phyloP scores from a whole-genome alignment of 2,113 vertebrate genomes.

The Dendrocopos noguchii region DNA sequence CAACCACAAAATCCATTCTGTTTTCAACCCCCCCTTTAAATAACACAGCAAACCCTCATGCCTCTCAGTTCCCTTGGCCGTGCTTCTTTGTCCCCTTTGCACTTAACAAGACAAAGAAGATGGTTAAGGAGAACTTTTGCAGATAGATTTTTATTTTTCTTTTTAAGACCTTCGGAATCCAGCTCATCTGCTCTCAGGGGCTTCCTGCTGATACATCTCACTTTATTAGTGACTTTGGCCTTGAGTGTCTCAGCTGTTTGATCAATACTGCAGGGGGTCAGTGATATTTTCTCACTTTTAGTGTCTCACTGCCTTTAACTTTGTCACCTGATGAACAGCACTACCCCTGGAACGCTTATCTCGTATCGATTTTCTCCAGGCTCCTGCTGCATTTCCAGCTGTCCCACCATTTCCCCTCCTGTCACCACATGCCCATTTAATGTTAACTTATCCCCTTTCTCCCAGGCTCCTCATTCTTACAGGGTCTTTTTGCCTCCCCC shows the following conservation, averaged over 20 bases:
- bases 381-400: constrained; percentile 75
- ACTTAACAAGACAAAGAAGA: constrained; percentile 73
- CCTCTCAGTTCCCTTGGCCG: neutral
- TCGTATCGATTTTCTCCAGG: constrained; percentile 94
- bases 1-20: neutral
- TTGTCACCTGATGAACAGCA: constrained; percentile 98
- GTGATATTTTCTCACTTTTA: constrained; percentile 96
- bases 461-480: constrained; percentile 40
- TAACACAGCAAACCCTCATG: neutral
- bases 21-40: neutral
- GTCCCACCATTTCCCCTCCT: constrained; percentile 84
- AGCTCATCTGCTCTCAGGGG: constrained; percentile 71
- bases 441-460: constrained; percentile 83
- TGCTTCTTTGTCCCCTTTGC: constrained; percentile 10
- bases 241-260: constrained; percentile 92
- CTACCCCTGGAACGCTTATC: constrained; percentile 94
- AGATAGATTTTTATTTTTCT: constrained; percentile 70
- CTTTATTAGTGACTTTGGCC: constrained; percentile 99
- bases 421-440: constrained; percentile 89
- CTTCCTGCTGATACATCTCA: constrained; percentile 89
- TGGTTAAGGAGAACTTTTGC: constrained; percentile 78
- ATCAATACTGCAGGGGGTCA: constrained; percentile 94
- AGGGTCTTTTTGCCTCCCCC: neutral
- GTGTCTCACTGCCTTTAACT: constrained; percentile 88
- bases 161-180: constrained; percentile 79